Conservation (phyloP, 1,140 invertebrate species). For the Lithobius niger region DNA sequence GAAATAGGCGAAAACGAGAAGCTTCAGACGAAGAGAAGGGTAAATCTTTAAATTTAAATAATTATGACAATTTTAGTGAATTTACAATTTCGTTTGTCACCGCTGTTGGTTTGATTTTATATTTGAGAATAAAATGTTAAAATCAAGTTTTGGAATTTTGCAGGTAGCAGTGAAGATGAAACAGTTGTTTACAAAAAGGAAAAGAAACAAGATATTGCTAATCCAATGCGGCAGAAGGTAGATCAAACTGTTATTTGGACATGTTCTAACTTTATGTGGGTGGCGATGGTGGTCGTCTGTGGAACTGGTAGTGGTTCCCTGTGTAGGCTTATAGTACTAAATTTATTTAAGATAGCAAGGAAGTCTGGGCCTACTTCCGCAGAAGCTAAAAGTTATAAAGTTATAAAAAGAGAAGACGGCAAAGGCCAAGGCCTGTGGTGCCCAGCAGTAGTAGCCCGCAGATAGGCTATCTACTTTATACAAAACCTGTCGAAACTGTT, state of each 20-base stretch:
- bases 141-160: constrained; percentile 2
- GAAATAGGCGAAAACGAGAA: constrained; percentile 17
- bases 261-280: not conserved
- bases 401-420: too few relatives aligned
- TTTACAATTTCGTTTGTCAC: too few relatives aligned
- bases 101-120: not conserved
- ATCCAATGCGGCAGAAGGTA: constrained; percentile 34
- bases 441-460: too few relatives aligned
- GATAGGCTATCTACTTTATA: too few relatives aligned
- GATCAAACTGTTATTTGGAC: constrained; percentile 5
- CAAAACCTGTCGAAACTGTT: too few relatives aligned
- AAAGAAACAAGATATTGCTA: constrained; percentile 22
- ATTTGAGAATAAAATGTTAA: not conserved
- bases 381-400: not conserved
- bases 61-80: too few relatives aligned
- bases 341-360: not conserved
- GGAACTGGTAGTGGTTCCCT: not conserved
- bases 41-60: too few relatives aligned
- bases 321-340: not conserved
- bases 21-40: too few relatives aligned
- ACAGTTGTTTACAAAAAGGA: constrained; percentile 29
- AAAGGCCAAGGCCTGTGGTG: too few relatives aligned
- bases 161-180: constrained; percentile 30
- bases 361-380: not conserved
- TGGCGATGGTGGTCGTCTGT: not conserved